Percentiles rank a stretch among this genome's conserved stretches.
Conservation (phyloP, 1,140 invertebrate species). For the Caenorhabditis remanei region DNA sequence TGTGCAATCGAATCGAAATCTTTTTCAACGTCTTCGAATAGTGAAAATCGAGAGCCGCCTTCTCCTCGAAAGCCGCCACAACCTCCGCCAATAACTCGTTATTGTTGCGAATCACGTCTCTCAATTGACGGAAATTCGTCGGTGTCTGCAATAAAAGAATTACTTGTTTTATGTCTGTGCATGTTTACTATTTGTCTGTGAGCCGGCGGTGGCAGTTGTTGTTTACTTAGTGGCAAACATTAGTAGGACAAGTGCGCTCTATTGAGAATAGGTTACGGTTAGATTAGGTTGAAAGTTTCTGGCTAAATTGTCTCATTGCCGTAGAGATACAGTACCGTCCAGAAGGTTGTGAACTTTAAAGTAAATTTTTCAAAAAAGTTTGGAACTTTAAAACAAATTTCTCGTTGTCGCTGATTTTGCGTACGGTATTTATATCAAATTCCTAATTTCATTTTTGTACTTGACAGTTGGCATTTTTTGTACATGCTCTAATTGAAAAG, state of each 20-base stretch:
- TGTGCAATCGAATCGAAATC: slow-evolving; percentile 66
- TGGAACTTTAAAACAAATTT: no score
- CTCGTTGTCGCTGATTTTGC: no score
- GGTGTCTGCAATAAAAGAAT: slow-evolving; percentile 63
- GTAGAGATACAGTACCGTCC: no score
- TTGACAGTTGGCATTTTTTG: no score
- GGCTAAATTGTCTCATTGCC: no score
- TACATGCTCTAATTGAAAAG: no score
- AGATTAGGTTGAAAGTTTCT: not conserved
- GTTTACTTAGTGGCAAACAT: not conserved
- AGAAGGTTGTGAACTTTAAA: no score
- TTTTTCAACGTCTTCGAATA: slow-evolving; percentile 67
- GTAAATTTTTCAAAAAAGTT: no score
- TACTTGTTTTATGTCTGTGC: slow-evolving; percentile 13
- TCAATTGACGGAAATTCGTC: slow-evolving; percentile 62
- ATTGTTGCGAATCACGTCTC: slow-evolving; percentile 62
- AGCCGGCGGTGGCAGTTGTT: not conserved
- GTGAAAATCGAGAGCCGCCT: slow-evolving; percentile 64
- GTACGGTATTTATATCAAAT: no score
- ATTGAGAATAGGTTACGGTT: slow-evolving; percentile 20
- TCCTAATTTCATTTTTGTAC: no score
- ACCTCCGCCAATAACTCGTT: slow-evolving; percentile 65
- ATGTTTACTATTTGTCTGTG: not conserved
- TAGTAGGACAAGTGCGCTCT: no score
- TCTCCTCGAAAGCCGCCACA: slow-evolving; percentile 66